Base-by-base conservation (phyloP, 2,888 invertebrate species). In the Eremobia ochroleuca region DNA sequence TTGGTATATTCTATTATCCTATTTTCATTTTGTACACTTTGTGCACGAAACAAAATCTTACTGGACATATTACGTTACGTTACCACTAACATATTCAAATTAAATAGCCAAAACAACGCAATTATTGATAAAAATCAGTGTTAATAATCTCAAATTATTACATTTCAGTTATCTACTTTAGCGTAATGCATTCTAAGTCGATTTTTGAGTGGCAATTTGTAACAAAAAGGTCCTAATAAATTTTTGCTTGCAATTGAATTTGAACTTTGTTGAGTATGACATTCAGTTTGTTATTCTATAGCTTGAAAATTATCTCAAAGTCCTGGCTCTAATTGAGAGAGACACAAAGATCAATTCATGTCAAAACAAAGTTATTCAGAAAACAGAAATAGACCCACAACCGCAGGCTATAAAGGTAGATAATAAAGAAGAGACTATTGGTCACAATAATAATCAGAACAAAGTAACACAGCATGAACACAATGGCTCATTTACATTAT, bases 401-500 rank as follows among this genome's bases (percentile, higher is more conserved):
- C 81, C 68, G 1, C 73, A 72, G 13, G 9, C 25, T 66, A 70
- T 72, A 61, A 61, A 46, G 25, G 25, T 37, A 72, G 40, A 74
- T 59, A 74, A 75, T 64, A 65, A 72, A 43, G 40, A 66, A 62
- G 28, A 73, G 2, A 31, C 31, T 25, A 62, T 55, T 49, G 37
- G 25, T 68, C 61, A 77, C 77, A 77, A 59, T 25, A 69, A 69
- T 67, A 61, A 52, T 55, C 18, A 13, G 9, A 37, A 69, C 46
- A 72, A 77, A 73, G 40, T 55, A 73, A 61, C 69, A 34, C 31
- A 67, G 31, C 68, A 21, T 62, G 67, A 79, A 64, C 34, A 85
- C 76, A 85, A 85, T 85, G 31, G 28, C 70, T 85, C 69, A 80
- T 85, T 80, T 62, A 25, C 71, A 76, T 76, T 46, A 71, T 65